A percentile compares a stretch with the other conserved stretches of the same genome.
phyloP scores from a whole-genome alignment of 2,797 vertebrate genomes.

The Rachycentron canadum region DNA sequence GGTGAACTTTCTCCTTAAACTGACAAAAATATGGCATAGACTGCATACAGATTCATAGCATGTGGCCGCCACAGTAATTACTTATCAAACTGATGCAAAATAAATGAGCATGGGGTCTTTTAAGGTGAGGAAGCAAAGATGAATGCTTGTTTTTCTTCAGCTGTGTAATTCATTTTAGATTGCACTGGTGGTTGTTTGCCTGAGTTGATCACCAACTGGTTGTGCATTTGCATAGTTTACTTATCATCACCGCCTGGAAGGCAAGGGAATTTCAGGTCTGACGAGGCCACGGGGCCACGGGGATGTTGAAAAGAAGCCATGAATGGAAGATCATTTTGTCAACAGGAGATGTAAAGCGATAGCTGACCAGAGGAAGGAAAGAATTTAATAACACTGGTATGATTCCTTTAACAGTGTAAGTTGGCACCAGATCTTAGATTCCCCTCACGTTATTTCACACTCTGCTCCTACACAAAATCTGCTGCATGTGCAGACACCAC shows the following conservation, averaged over 20 bases:
- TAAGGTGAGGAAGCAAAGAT: conserved; percentile 49
- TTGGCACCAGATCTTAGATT: conserved; percentile 57
- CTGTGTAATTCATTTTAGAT: conserved; percentile 45
- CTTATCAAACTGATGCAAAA: conserved; percentile 52
- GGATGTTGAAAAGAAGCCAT: conserved; percentile 45
- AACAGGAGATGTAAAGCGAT: conserved; percentile 67
- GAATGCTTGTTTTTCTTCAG: conserved; percentile 15
- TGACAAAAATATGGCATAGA: conserved; percentile 15
- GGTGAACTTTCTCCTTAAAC: conserved; percentile 34
- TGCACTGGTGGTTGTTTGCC: conserved; percentile 27
- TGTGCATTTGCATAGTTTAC: conserved; percentile 55
- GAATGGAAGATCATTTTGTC: conserved; percentile 70
- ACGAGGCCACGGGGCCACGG: conserved; percentile 9
- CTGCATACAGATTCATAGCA: conserved; percentile 44
- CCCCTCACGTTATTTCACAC: conserved; percentile 68
- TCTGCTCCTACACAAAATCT: conserved; percentile 66
- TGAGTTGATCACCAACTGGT: conserved; percentile 50
- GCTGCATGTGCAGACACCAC: conserved; percentile 66
- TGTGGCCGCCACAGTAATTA: conserved; percentile 44
- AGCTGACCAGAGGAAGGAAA: conserved; percentile 72
- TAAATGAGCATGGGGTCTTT: conserved; percentile 47
- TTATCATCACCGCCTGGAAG: conserved; percentile 43
- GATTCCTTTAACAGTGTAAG: conserved; percentile 57
- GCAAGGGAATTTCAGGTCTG: conserved; percentile 27
- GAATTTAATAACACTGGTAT: conserved; percentile 64